Percentiles rank a stretch among this genome's conserved stretches.
Evolutionary conservation across 2,888 invertebrate genomes (phyloP).

Genomic region (Seira musarum): DNA sequence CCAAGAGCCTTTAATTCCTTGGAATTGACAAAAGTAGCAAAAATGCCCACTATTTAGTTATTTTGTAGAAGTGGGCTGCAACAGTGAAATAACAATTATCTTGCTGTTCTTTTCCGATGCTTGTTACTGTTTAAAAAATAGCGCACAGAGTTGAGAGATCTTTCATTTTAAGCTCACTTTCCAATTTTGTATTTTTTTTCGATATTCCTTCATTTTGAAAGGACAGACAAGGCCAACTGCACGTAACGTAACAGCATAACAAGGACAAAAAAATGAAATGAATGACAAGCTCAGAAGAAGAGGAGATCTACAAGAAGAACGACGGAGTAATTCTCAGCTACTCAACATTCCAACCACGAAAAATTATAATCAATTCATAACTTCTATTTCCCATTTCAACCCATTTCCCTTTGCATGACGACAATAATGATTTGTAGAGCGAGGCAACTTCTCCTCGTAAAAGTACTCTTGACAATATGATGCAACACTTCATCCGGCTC

Average conservation of each 20-base stretch:
- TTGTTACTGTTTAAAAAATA: too few relatives aligned
- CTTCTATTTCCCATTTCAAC: slow-evolving; percentile 52
- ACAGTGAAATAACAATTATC: slow-evolving; percentile 32
- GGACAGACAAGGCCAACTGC: too few relatives aligned
- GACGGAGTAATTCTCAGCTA: slow-evolving; percentile 25
- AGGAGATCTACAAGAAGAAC: background rate
- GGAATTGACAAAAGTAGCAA: slow-evolving; percentile 39
- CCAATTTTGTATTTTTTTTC: too few relatives aligned
- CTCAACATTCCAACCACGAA: slow-evolving; percentile 56
- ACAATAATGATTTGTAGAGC: background rate
- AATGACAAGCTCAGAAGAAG: too few relatives aligned
- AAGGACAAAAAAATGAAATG: too few relatives aligned
- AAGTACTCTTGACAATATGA: too few relatives aligned
- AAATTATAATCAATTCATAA: slow-evolving; percentile 57
- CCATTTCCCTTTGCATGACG: slow-evolving; percentile 36
- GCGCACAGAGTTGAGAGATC: too few relatives aligned
- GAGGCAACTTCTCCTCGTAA: too few relatives aligned
- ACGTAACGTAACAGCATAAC: too few relatives aligned
- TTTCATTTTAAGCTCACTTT: too few relatives aligned
- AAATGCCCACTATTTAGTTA: slow-evolving; percentile 3
- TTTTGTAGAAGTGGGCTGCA: slow-evolving; percentile 19
- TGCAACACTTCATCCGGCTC: background rate
- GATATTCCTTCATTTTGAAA: too few relatives aligned
- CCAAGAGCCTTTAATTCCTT: slow-evolving; percentile 50
- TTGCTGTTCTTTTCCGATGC: background rate